These are phyloP conservation scores for Suncus etruscus DNA, from an alignment of 2,113 vertebrate species.

Conservation along the genomic window DNA sequence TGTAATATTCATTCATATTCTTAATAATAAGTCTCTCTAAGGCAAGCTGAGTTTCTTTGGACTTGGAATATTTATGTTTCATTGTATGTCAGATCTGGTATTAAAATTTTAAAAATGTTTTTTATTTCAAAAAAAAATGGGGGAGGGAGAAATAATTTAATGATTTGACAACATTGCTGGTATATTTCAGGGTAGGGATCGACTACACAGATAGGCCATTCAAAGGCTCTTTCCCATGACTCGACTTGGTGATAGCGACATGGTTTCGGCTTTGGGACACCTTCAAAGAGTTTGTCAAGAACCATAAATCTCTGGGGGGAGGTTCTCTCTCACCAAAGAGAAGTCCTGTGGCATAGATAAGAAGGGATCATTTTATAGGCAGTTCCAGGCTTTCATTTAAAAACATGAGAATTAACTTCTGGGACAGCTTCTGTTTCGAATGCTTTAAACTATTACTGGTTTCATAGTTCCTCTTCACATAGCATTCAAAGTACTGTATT, in stretches of 20 bases:
- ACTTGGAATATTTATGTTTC: no score
- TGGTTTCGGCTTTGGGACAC: constrained; percentile 45
- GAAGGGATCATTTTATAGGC: constrained; percentile 37
- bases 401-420: not conserved
- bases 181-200: constrained; percentile 56
- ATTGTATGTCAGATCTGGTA: no score
- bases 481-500: constrained; percentile 60
- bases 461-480: constrained; percentile 51
- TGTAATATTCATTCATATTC: no score
- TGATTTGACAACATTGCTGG: constrained; percentile 46
- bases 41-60: no score
- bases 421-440: constrained; percentile 17
- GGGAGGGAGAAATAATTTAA: constrained; percentile 11
- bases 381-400: constrained; percentile 54
- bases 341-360: constrained; percentile 32
- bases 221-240: constrained; percentile 36
- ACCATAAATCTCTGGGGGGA: constrained; percentile 36
- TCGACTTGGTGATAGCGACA: not conserved
- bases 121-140: not conserved
- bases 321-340: constrained; percentile 19
- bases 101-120: no score
- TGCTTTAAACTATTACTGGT: constrained; percentile 49
- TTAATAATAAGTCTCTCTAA: no score
- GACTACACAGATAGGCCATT: constrained; percentile 35
- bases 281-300: constrained; percentile 44